phyloP scores from a whole-genome alignment of 2,888 invertebrate genomes.

The Apamea epomidion region DNA sequence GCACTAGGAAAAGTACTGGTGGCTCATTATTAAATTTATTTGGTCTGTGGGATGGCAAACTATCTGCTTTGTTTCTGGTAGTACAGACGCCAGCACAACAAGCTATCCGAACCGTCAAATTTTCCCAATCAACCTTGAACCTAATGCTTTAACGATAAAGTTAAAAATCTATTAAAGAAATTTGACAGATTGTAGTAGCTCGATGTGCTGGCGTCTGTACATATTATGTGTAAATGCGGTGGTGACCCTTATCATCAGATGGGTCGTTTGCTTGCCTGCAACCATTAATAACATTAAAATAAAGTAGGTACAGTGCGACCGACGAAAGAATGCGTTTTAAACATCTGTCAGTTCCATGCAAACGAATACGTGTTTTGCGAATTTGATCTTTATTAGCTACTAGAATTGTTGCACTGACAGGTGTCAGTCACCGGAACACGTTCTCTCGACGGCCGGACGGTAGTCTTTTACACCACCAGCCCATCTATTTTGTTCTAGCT shows the following conservation, averaged over 20 bases:
- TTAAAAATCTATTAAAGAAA: too few relatives aligned
- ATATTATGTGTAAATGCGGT: neutral
- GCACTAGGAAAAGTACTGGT: neutral
- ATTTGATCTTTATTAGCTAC: too few relatives aligned
- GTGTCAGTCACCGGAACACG: too few relatives aligned
- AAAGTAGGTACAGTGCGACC: neutral
- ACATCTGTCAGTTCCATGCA: too few relatives aligned
- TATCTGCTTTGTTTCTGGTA: neutral
- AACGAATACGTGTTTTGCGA: too few relatives aligned
- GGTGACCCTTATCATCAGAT: neutral
- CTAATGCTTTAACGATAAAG: too few relatives aligned
- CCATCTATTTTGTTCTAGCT: neutral
- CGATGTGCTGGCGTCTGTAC: too few relatives aligned
- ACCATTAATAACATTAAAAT: neutral
- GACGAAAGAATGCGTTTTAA: neutral
- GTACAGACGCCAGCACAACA: neutral
- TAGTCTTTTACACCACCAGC: neutral
- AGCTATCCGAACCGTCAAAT: too few relatives aligned
- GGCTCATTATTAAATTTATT: neutral
- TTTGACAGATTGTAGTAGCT: too few relatives aligned
- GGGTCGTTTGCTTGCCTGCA: neutral
- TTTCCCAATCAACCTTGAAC: too few relatives aligned
- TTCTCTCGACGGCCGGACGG: too few relatives aligned
- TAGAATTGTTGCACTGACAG: neutral
- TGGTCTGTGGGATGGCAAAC: neutral